Conservation (phyloP, 2,113 vertebrate genomes). For the Antechinus stuartii region DNA sequence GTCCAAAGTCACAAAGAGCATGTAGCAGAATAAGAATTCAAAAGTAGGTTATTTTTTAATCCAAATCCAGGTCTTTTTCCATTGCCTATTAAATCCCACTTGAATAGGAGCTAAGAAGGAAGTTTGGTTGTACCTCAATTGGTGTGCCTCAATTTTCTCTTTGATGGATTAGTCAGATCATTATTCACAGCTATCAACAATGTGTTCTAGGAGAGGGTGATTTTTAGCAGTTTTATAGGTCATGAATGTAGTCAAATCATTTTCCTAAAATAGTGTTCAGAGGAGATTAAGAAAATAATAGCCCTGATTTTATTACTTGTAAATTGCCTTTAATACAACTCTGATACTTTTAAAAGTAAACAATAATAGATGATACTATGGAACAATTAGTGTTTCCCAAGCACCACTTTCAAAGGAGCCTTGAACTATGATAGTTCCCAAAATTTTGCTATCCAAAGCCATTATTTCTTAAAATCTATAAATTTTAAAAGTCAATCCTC, state of each 20-base stretch:
- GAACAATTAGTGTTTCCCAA: background rate
- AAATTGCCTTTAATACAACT: background rate
- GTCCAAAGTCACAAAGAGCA: background rate
- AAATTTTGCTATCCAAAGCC: background rate
- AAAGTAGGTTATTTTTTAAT: background rate
- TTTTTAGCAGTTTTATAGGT: background rate
- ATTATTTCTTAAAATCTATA: background rate
- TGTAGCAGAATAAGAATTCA: background rate
- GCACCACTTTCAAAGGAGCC: background rate
- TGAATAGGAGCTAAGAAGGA: background rate
- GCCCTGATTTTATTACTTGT: background rate
- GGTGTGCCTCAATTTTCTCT: too few species aligned
- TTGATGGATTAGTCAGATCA: background rate
- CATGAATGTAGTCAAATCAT: background rate
- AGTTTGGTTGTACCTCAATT: too few species aligned
- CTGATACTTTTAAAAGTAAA: background rate
- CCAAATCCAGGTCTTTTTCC: background rate
- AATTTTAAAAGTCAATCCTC: background rate
- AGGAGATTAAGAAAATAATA: background rate
- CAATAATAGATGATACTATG: background rate
- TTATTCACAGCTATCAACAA: background rate
- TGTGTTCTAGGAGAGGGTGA: background rate
- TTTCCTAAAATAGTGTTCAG: background rate
- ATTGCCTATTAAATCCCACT: background rate
- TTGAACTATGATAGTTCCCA: background rate